These are phyloP conservation scores for Drepanosiphum platanoidis DNA, from an alignment of 2,888 invertebrate species.

Conservation along the genomic window DNA sequence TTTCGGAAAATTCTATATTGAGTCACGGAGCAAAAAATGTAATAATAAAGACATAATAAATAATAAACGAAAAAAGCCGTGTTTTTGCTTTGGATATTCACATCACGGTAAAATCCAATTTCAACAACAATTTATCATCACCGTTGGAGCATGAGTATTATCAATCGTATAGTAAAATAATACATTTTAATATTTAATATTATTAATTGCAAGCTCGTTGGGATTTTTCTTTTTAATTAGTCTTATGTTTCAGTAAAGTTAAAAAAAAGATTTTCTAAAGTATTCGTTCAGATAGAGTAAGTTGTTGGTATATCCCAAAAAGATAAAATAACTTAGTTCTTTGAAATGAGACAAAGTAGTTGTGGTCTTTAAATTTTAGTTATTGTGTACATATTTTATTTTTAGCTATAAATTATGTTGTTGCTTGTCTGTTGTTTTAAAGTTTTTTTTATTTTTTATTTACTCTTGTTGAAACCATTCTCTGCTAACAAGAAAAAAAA, in stretches of 20 bases:
- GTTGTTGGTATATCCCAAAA: neutral
- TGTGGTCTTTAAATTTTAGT: neutral
- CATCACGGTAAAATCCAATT: constrained; percentile 27
- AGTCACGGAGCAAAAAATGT: neutral
- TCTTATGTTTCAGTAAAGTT: neutral
- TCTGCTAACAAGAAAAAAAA: neutral
- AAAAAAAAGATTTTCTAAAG: constrained; percentile 9
- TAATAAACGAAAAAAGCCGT: constrained; percentile 5
- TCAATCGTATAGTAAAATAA: neutral
- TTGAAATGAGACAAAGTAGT: neutral
- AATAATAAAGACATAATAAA: constrained; percentile 19
- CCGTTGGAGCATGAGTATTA: neutral
- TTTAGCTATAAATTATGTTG: constrained; percentile 26
- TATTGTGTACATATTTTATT: constrained; percentile 12
- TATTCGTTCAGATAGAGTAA: neutral
- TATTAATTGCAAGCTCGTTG: neutral
- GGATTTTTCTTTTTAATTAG: constrained; percentile 1
- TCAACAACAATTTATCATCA: constrained; percentile 29
- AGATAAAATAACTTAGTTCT: constrained; percentile 1
- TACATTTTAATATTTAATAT: constrained; percentile 16
- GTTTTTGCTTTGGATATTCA: neutral
- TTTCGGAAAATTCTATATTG: neutral
- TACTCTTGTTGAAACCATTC: constrained; percentile 2
- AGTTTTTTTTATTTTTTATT: constrained; percentile 19
- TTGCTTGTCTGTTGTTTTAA: neutral